Evolutionary conservation across 64 coral and sea anemone species (phyloP).

Genomic region (Montipora cactus): DNA sequence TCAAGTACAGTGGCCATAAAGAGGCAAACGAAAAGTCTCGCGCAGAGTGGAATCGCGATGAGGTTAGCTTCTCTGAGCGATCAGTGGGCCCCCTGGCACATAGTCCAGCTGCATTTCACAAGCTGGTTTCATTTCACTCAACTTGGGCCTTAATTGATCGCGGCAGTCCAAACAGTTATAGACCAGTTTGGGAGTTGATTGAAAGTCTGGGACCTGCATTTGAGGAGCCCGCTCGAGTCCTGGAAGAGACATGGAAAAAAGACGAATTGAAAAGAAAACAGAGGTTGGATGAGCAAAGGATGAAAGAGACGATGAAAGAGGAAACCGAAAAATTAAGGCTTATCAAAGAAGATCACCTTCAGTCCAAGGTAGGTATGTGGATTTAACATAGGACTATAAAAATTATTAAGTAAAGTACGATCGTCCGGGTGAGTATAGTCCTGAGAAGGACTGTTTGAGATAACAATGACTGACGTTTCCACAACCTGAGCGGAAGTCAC

Average conservation of each 20-base stretch:
- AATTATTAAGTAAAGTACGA: too few species aligned
- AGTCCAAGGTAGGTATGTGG: not conserved
- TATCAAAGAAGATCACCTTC: not conserved
- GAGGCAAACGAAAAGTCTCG: too few species aligned
- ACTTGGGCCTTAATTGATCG: conserved; percentile 38
- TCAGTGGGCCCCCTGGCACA: too few species aligned
- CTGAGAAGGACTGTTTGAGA: too few species aligned
- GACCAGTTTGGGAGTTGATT: conserved; percentile 19
- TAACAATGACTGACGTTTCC: too few species aligned
- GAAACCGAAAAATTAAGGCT: not conserved
- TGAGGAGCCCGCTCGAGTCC: not conserved
- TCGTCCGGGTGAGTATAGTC: too few species aligned
- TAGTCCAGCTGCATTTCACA: not conserved
- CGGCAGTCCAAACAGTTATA: not conserved
- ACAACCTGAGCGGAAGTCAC: too few species aligned
- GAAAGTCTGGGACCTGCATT: not conserved
- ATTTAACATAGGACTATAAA: too few species aligned
- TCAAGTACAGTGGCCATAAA: too few species aligned
- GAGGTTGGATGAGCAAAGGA: not conserved
- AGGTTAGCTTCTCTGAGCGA: too few species aligned
- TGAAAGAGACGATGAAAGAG: not conserved
- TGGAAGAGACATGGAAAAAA: not conserved
- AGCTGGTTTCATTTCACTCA: not conserved
- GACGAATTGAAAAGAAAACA: not conserved
- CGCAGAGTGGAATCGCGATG: too few species aligned